Base-by-base conservation (phyloP, 2,797 vertebrate species). In the Clarias pachynema region DNA sequence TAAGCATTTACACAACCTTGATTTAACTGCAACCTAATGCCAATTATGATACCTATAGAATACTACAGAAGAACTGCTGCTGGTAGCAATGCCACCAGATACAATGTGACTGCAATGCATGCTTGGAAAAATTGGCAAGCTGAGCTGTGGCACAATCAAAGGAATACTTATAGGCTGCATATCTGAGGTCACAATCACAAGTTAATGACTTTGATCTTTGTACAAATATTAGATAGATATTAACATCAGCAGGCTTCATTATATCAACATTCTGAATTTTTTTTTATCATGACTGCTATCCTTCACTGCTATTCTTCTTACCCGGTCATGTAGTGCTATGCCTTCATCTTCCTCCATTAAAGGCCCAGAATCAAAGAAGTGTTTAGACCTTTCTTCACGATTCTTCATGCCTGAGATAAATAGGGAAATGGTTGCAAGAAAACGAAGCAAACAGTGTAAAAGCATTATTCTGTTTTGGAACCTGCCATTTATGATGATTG, bases 311-410 rank as follows among this genome's bases (percentile, higher is more conserved):
- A 84, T 65, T 26, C 29, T 1, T 65, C 94, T 90, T 91, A 99
- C 98, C 93, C 96, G 95, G 1, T 97, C 97, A 14, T 97, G 99
- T 4, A 99, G 92, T 14, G 97, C 95, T 82, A 94, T 93, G 87
- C 97, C 97, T 81, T 98, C 97, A 75, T 97, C 97, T 70, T 99
- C 97, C 86, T 99, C 98, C 97, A 98, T 96, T 34, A 99, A 94
- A 0, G 97, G 97, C n/a, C 97, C 98, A 0, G 98, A 97, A 89
- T 97, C 97, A 63, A 99, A 99, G 94, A 99, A 99, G 93, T 98
- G 97, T 93, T 99, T 97, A 4, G 98, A 97, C 90, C 98, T 93
- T 92, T 99, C 98, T 93, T 99, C 98, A 65, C 98, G 97, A 89
- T 97, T 98, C 94, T 98, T 99, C 97, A 99, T 97, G 85, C 98